Evolutionary conservation across 2,113 vertebrate genomes (phyloP), one percentile per base, ranked within the genome.

Genomic region (Cardinalis cardinalis): DNA sequence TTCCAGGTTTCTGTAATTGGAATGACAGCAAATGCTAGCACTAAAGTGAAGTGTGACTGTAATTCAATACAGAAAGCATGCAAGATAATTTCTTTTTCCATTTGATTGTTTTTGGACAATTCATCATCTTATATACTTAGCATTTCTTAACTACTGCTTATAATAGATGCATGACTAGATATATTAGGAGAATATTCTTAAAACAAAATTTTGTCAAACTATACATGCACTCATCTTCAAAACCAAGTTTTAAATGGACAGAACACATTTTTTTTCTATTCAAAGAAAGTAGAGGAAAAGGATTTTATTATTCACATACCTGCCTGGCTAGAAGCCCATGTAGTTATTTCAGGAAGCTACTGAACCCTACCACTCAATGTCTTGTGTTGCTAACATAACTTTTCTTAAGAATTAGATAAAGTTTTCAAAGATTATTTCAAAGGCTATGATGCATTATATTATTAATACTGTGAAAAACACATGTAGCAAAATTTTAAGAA

Each of bases 1-100:
- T 95, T 92, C 66, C 69, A 76, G 32, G 53, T 82, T 90, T 89
- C 80, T 94, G 72, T 89, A 79, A 94, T 43, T 87, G 49, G 65
- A 93, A 91, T 68, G 61, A 61, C 43, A 80, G 84, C 68, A 94
- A 79, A 93, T 25, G 28, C 18, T 55, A 48, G 25, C 61, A 51
- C 31, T 69, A 86, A 85, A 84, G 18, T 17, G 84, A 55, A 90
- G 14, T 51, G 23, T 71, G 61, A 66, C 74, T 79, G 32, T 77
- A 81, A 63, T 59, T 61, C 63, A 82, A 44, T 40, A 88, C 52
- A 51, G 12, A 76, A 93, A 78, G 20, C 25, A 64, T 18, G 15
- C 32, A 58, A 69, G 43, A 51, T 43, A 59, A 55, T 75, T 89
- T 91, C 12, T 87, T 82, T 81, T 70, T 23, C 23, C 56, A 28